Evolutionary conservation across 2,797 vertebrate genomes (phyloP), one percentile per base, ranked within the genome.

Genomic region (Xyrichtys novacula): DNA sequence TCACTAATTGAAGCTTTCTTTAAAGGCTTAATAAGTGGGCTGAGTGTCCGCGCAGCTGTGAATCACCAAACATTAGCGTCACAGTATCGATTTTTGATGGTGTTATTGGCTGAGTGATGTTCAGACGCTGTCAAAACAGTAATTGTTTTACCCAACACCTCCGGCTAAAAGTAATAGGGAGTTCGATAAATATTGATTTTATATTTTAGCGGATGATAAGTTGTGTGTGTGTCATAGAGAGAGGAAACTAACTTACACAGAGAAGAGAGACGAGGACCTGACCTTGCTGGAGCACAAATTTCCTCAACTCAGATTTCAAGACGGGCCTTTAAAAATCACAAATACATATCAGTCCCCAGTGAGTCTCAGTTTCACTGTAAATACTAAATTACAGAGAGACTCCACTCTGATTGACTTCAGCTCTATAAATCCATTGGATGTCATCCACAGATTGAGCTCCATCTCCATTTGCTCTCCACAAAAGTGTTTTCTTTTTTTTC

Each of bases 21-120:
- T 80, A 68, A 83, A 81, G 80, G 74, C 56, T 71, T 73, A 80
- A 74, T 80, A 73, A 72, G 54, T 66, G 65, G 42, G 43, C 7
- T 65, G 25, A 61, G 62, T 60, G 47, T 57, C 53, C 65, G 79
- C 59, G 65, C 82, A 61, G 63, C 46, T 38, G 22, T 46, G 57
- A 32, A 40, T 68, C 42, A 46, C 49, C 62, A 67, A 66, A 67
- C 77, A 71, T 74, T 65, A 67, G 46, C 46, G 26, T 69, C 81
- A 57, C 40, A 22, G 19, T 63, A 85, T 85, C 64, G 80, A 89
- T 83, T 64, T 70, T 17, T 53, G 9, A 32, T 42, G 57, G 58
- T 79, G 66, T 52, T 5, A 17, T 55, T 38, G 49, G 34, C 66
- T 76, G 71, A 86, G 19, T 62, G 56, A 84, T 76, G 75, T 42